A percentile compares a stretch with the other conserved stretches of the same genome.
These are phyloP conservation scores for Scortum barcoo DNA, from an alignment of 2,113 vertebrate species.

Conservation along the genomic window DNA sequence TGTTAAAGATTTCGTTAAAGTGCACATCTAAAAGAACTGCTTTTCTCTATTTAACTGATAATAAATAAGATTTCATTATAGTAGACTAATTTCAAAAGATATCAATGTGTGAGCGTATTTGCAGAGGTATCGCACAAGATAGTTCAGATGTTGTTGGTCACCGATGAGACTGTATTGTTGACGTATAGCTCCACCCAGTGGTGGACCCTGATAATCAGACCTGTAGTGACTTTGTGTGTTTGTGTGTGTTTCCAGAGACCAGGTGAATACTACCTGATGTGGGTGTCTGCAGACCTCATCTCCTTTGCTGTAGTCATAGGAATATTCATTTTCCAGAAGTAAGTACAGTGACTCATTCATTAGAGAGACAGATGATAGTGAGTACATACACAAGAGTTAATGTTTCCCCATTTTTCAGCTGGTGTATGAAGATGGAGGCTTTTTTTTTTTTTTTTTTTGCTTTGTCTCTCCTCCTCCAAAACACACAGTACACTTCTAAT, in stretches of 20 bases:
- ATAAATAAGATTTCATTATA: background rate
- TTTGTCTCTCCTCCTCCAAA: background rate
- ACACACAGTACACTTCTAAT: background rate
- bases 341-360: conserved; percentile 82
- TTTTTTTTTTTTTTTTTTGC: background rate
- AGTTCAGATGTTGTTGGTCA: background rate
- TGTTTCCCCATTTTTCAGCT: conserved; percentile 71
- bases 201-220: background rate
- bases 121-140: background rate
- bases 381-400: conserved; percentile 41
- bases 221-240: background rate
- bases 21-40: background rate
- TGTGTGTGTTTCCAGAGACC: conserved; percentile 86
- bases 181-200: conserved; percentile 64
- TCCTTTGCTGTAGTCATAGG: conserved; percentile 92
- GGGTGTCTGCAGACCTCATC: conserved; percentile 93
- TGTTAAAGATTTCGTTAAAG: background rate
- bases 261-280: conserved; percentile 91
- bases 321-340: conserved; percentile 98
- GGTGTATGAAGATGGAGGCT: background rate
- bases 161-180: background rate
- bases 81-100: background rate
- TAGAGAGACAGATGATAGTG: no score
- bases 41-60: background rate
- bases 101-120: background rate